phyloP scores from a whole-genome alignment of 2,113 vertebrate species.

The Oplegnathus fasciatus region DNA sequence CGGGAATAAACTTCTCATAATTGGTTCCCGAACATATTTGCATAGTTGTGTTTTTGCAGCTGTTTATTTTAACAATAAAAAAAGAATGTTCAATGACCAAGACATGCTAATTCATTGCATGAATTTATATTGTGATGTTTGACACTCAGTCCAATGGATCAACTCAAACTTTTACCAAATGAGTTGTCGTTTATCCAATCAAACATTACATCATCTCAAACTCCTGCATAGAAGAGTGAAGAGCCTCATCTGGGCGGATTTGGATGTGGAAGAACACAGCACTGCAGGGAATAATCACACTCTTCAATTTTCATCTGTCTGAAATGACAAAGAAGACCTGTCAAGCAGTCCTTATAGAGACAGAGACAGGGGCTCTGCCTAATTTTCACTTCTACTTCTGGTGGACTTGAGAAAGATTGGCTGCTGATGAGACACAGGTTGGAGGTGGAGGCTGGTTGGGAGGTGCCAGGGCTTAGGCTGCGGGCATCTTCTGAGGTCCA shows the following conservation, averaged over 20 bases:
- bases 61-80: neutral
- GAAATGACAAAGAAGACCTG: conserved; percentile 29
- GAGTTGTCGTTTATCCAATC: neutral
- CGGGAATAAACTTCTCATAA: no score
- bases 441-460: neutral
- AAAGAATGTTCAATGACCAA: neutral
- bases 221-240: neutral
- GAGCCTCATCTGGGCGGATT: conserved; percentile 6
- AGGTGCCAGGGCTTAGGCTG: neutral
- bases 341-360: conserved; percentile 5
- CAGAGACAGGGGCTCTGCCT: conserved; percentile 1
- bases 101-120: neutral
- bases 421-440: conserved; percentile 22
- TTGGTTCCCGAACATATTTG: neutral
- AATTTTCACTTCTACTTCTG: conserved; percentile 28
- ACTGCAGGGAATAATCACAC: conserved; percentile 3
- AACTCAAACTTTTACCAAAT: neutral
- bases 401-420: conserved; percentile 33
- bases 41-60: neutral
- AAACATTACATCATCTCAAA: conserved; percentile 5
- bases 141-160: no score
- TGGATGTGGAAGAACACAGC: neutral
- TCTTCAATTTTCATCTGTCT: conserved; percentile 28
- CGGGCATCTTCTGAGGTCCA: conserved; percentile 18
- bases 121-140: neutral